phyloP scores from a whole-genome alignment of 2,888 invertebrate genomes.

The Epiblema foenella region DNA sequence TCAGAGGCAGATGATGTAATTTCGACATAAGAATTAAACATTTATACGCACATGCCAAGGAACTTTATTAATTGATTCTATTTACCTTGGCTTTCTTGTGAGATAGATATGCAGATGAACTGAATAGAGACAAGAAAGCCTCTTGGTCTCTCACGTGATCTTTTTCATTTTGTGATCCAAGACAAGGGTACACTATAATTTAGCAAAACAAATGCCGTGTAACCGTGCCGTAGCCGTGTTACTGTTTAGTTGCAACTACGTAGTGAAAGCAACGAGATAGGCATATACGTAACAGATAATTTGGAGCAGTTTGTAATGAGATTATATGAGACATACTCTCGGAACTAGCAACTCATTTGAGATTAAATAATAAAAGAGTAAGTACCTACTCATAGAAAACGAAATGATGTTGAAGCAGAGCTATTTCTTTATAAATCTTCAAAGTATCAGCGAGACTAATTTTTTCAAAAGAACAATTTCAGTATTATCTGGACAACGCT shows the following conservation, averaged over 20 bases:
- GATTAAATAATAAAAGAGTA: slow-evolving; percentile 15
- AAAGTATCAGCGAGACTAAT: too few relatives aligned
- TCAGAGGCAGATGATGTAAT: background rate
- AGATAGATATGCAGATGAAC: too few relatives aligned
- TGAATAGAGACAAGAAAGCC: too few relatives aligned
- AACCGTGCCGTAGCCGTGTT: slow-evolving; percentile 2
- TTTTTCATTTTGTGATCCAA: background rate
- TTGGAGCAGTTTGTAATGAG: slow-evolving; percentile 36
- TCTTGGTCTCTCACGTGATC: background rate
- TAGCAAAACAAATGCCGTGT: slow-evolving; percentile 2
- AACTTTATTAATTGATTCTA: background rate
- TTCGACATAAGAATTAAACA: background rate
- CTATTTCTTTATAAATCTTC: background rate
- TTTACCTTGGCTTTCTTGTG: background rate
- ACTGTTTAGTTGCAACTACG: slow-evolving; percentile 34
- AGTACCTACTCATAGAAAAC: background rate
- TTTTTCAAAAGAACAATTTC: too few relatives aligned
- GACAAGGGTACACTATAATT: background rate
- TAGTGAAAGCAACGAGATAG: slow-evolving; percentile 47
- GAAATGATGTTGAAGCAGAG: background rate
- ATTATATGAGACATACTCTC: slow-evolving; percentile 42
- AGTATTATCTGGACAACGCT: too few relatives aligned
- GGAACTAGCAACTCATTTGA: slow-evolving; percentile 12
- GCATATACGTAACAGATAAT: slow-evolving; percentile 43
- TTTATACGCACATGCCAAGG: background rate